A percentile compares a stretch with the other conserved stretches of the same genome.
phyloP scores from a whole-genome alignment of 2,888 invertebrate species.

The Plebejus anna region DNA sequence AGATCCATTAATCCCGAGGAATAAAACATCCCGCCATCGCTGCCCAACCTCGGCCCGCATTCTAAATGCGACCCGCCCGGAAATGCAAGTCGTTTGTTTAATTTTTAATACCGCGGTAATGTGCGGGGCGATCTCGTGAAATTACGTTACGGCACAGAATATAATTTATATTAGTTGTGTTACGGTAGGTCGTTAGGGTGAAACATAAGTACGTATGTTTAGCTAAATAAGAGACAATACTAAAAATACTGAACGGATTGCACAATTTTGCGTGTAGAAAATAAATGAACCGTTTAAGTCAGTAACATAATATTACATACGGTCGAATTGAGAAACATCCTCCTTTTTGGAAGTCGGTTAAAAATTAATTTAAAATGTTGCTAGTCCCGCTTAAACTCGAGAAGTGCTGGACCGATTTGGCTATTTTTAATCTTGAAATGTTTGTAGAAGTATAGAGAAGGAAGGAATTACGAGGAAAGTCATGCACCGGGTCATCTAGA shows the following conservation, averaged over 20 bases:
- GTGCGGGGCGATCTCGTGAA: background rate
- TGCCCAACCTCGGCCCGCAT: constrained; percentile 6
- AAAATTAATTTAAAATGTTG: too few relatives aligned
- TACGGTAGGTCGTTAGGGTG: background rate
- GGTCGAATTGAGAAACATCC: too few relatives aligned
- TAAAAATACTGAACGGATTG: background rate
- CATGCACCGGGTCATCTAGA: too few relatives aligned
- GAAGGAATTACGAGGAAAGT: too few relatives aligned
- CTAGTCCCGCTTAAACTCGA: too few relatives aligned
- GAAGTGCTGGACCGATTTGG: too few relatives aligned
- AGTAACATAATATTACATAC: too few relatives aligned
- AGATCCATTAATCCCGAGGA: background rate
- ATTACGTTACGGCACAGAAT: background rate
- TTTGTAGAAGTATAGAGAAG: too few relatives aligned
- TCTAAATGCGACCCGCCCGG: background rate
- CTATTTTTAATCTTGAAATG: too few relatives aligned
- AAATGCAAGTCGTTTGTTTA: constrained; percentile 7
- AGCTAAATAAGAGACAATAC: background rate
- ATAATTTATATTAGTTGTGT: background rate
- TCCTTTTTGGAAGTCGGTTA: too few relatives aligned
- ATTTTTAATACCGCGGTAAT: background rate
- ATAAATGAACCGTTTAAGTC: too few relatives aligned
- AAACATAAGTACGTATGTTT: background rate
- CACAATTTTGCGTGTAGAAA: background rate
- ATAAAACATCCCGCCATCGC: background rate